A percentile compares a stretch with the other conserved stretches of the same genome.
These are phyloP conservation scores for Anser brachyrhynchus DNA, from an alignment of 2,113 vertebrate species.

Conservation along the genomic window DNA sequence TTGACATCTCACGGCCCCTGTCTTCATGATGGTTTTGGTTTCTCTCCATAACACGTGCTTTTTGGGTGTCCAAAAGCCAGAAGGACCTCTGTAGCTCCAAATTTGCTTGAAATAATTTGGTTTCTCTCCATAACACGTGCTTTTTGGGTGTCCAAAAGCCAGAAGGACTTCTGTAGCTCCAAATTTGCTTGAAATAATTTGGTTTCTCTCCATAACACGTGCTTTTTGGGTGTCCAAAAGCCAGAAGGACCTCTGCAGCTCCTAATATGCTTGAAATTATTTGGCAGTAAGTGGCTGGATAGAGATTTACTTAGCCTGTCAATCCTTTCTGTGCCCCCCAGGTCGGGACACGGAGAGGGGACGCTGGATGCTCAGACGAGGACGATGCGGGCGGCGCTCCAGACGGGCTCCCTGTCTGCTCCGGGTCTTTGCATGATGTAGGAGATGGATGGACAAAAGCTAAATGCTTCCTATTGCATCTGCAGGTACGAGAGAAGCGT, in stretches of 20 bases:
- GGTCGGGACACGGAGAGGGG: neutral
- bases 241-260: no score
- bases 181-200: neutral
- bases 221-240: no score
- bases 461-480: neutral
- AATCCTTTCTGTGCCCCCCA: neutral
- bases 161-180: neutral
- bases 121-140: neutral
- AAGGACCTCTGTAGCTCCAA: neutral
- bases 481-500: rapidly evolving
- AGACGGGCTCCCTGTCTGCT: neutral
- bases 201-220: neutral
- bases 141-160: no score
- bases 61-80: no score
- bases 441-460: neutral
- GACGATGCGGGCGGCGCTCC: neutral
- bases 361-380: neutral
- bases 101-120: neutral
- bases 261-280: neutral
- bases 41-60: neutral
- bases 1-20: rapidly evolving
- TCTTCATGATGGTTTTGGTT: neutral
- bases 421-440: neutral
- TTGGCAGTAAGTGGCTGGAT: neutral
- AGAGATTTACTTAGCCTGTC: no score